A percentile compares a stretch with the other conserved stretches of the same genome.
Conservation (phyloP, 2,888 invertebrate species). For the Suillia variegata region DNA sequence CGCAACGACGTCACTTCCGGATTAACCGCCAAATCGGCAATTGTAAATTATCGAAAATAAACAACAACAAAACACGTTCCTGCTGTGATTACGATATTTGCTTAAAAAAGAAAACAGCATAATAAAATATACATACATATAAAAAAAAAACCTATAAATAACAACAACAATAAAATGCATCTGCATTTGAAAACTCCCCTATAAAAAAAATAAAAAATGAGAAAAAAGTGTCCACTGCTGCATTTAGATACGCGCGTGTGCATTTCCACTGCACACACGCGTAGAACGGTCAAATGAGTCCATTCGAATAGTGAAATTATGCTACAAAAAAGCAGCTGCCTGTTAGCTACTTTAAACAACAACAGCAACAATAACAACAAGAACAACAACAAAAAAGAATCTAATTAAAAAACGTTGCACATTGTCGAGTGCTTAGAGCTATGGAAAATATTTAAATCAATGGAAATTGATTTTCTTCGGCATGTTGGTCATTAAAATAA, state of each 20-base stretch:
- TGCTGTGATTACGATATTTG: constrained; percentile 47
- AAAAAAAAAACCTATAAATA: too few relatives aligned
- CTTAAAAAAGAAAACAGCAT: constrained; percentile 35
- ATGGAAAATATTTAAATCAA: constrained; percentile 10
- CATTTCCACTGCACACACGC: neutral
- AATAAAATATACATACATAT: too few relatives aligned
- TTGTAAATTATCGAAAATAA: neutral
- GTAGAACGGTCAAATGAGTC: constrained; percentile 37
- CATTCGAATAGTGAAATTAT: constrained; percentile 8
- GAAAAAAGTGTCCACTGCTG: too few relatives aligned
- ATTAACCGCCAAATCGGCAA: neutral
- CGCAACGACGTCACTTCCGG: constrained; percentile 17
- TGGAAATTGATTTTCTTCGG: constrained; percentile 11
- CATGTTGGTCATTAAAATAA: constrained; percentile 18
- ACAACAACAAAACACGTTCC: constrained; percentile 23
- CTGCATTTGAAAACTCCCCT: constrained; percentile 19
- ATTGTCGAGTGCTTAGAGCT: too few relatives aligned
- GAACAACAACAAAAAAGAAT: constrained; percentile 10
- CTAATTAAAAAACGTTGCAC: constrained; percentile 8
- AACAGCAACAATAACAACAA: too few relatives aligned
- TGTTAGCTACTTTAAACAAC: constrained; percentile 3
- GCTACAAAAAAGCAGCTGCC: constrained; percentile 17
- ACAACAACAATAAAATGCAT: constrained; percentile 20
- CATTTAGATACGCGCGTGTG: constrained; percentile 11
- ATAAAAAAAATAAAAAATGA: constrained; percentile 24